Conservation (phyloP, 1,140 invertebrate species). For the Xylocopa sonorina region DNA sequence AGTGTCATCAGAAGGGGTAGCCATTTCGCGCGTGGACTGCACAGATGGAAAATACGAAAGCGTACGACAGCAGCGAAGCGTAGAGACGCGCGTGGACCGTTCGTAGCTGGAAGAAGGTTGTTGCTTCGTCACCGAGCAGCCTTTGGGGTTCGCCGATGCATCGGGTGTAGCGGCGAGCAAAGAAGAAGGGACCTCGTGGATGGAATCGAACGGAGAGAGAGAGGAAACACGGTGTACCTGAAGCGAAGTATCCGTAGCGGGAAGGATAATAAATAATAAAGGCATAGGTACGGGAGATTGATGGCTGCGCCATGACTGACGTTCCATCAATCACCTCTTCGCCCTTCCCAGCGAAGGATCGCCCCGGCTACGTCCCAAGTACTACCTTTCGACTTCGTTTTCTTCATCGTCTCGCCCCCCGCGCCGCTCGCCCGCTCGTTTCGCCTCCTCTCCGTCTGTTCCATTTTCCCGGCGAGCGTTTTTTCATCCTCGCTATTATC, state of each 20-base stretch:
- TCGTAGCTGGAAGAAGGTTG: constrained; percentile 60
- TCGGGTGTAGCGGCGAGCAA: constrained; percentile 3
- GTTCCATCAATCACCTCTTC: constrained; percentile 80
- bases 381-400: constrained; percentile 2
- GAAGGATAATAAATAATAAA: constrained; percentile 81
- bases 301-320: constrained; percentile 81
- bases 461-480: constrained; percentile 18
- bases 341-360: constrained; percentile 61
- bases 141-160: constrained; percentile 65
- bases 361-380: constrained; percentile 27
- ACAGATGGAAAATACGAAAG: too few species aligned
- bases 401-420: constrained; percentile 29
- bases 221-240: constrained; percentile 47
- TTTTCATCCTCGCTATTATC: constrained; percentile 56
- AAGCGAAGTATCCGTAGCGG: constrained; percentile 68
- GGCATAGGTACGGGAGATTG: constrained; percentile 77
- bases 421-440: neutral
- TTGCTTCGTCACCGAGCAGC: constrained; percentile 75
- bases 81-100: neutral
- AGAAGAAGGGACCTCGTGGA: constrained; percentile 26
- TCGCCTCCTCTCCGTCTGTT: neutral
- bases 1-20: too few species aligned
- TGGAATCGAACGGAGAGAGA: constrained; percentile 47
- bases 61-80: neutral
- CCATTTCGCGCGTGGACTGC: too few species aligned